Base-by-base conservation (phyloP, 2,888 invertebrate genomes). In the Anoplius nigerrimus region DNA sequence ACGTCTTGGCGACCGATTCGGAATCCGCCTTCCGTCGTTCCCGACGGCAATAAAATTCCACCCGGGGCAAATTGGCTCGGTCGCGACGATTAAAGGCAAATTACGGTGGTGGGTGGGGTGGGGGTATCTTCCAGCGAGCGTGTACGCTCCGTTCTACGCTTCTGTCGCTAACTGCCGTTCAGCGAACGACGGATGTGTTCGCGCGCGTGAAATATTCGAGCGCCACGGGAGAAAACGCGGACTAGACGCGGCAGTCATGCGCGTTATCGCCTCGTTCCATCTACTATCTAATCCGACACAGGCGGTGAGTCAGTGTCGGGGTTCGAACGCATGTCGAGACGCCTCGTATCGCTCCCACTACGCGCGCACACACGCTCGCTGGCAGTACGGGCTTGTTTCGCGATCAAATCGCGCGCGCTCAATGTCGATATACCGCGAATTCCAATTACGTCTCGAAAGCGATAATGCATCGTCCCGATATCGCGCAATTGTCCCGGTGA, bases 241-340 rank as follows among this genome's bases (percentile, higher is more conserved):
- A 34, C 54, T 54, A 55, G 13, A 34, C 16, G 27, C 11, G 34
- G 15, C 55, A 20, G 55, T 55, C 34, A 54, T 54, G 24, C 34
- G 27, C 54, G 54, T 54, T 54, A 34, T 55, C 34, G 13, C 34
- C 1, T 34, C 34, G 34, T 13, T 34, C 18, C 13, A 16, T 24
- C 2, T 18, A 34, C 55, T 34, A 55, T 55, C 34, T 55, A 55
- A 55, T 34, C 27, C 55, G 55, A 16, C 27, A 18, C 24, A 54
- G 27, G 24, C 27, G 4, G 54, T 27, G 16, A 24, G 11, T 27
- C 16, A 16, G 27, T 54, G 24, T 22, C 27, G 54, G n/a, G n/a
- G 34, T 54, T 22, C 27, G 34, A 34, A 27, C 27, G 27, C 18
- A 22, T 27, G 16, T 48, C 20, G 20, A 48, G 48, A 18, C 5